A percentile compares a stretch with the other conserved stretches of the same genome.
Conservation (phyloP, 2,888 invertebrate species). For the Poecilobothrus nobilitatus region DNA sequence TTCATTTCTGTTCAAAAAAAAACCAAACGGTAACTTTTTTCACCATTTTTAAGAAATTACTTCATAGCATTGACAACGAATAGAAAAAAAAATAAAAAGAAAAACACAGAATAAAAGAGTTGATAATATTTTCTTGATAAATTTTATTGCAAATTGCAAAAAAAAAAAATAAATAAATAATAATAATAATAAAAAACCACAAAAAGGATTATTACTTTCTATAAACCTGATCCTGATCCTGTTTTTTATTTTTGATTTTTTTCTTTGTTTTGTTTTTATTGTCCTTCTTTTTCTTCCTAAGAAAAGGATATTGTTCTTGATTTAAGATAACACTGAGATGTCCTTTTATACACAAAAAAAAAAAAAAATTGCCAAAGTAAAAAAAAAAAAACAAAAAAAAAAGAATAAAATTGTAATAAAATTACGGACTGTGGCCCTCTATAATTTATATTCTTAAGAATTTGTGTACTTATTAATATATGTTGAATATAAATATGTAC, state of each 20-base stretch:
- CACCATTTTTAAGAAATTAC: neutral
- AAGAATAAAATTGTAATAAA: neutral
- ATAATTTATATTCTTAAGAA: neutral
- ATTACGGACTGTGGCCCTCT: constrained; percentile 4
- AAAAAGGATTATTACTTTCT: constrained; percentile 1
- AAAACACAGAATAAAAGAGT: neutral
- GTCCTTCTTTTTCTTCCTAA: neutral
- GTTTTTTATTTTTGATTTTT: neutral
- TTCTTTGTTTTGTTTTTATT: neutral
- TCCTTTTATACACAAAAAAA: neutral
- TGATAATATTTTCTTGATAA: constrained; percentile 6
- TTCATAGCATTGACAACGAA: neutral
- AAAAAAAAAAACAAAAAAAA: too few relatives aligned
- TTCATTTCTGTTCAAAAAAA: neutral
- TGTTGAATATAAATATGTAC: too few relatives aligned
- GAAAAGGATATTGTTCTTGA: constrained; percentile 4
- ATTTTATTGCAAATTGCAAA: constrained; percentile 6
- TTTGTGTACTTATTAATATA: too few relatives aligned
- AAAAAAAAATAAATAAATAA: neutral
- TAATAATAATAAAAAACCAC: neutral
- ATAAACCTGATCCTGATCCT: neutral
- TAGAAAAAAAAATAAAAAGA: neutral
- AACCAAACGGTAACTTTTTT: neutral
- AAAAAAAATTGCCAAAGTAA: neutral
- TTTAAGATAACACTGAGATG: neutral